Evolutionary conservation across 1,140 invertebrate species (phyloP).

Genomic region (Caerostris darwini): DNA sequence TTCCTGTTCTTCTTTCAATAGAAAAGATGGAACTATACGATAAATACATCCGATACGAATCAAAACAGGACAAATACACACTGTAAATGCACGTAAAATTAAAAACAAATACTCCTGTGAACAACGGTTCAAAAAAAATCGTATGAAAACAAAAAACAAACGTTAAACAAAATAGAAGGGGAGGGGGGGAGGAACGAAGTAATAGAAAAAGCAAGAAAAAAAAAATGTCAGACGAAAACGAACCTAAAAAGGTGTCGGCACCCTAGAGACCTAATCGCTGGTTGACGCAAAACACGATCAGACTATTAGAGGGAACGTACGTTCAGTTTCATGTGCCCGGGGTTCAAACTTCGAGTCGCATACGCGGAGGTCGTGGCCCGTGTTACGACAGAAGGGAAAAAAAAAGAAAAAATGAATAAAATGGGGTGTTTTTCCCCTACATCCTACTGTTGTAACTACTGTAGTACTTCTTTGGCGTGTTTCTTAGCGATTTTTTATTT

Average conservation of each 20-base stretch:
- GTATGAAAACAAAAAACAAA: not conserved
- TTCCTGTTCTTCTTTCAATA: not conserved
- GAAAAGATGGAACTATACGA: not conserved
- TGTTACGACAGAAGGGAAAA: conserved; percentile 22
- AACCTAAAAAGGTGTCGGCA: conserved; percentile 40
- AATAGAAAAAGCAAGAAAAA: conserved; percentile 2
- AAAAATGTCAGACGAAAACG: conserved; percentile 33
- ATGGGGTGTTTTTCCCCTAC: not conserved
- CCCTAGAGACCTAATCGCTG: conserved; percentile 59
- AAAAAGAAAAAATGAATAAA: not conserved
- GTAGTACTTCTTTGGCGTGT: not conserved
- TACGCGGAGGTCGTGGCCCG: conserved; percentile 63
- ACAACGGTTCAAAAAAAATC: not conserved
- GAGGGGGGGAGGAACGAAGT: not conserved
- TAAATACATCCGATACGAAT: conserved; percentile 37
- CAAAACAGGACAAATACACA: conserved; percentile 23
- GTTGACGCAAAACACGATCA: conserved; percentile 56
- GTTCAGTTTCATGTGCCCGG: conserved; percentile 17
- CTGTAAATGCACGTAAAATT: conserved; percentile 10
- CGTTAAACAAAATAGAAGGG: not conserved
- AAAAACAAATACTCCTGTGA: not conserved
- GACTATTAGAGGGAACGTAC: conserved; percentile 51
- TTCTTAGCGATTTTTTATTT: not conserved
- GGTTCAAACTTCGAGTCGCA: conserved; percentile 33
- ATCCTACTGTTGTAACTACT: not conserved